Base-by-base conservation (phyloP, 2,797 vertebrate genomes). In the Botia kubotai region DNA sequence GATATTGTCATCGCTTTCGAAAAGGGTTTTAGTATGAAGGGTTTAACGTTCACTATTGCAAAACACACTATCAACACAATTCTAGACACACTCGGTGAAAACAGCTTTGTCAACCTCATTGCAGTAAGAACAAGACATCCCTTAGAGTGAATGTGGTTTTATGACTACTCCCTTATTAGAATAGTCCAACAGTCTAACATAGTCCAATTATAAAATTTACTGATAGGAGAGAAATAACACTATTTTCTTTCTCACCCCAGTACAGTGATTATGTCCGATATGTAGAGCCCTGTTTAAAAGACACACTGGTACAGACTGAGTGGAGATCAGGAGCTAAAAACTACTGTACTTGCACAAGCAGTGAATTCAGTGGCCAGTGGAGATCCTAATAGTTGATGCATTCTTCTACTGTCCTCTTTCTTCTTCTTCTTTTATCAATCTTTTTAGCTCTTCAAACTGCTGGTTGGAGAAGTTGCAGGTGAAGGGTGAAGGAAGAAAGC, bases 191-290 rank as follows among this genome's bases (percentile, higher is more conserved):
- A n/a, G n/a, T n/a, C n/a, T 36, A 36, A 36, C 5, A 36, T 36
- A 65, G 60, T 57, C 19, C 10, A 62, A 52, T 16, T 3, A 17
- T 53, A 53, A 39, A 39, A 1, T 39, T 39, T 8, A 39, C 6
- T 39, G 7, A 39, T 6, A 39, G 36, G 36, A 39, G 36, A 39
- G 36, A 39, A 39, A 39, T 8, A 79, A n/a, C 4, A 19, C 12
- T 52, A 11, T 19, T 63, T 26, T 52, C 23, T 50, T 46, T 70
- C 36, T 52, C 33, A 72, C n/a, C 72, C 21, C 71, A 99, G 97
- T 98, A 98, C 91, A 99, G 95, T 79, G 97, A 98, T 89, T 97
- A 98, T 2, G 94, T 98, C 55, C 95, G 96, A 60, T 99, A 98
- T 39, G 87, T 99, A 2, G 97, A 99, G 72, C 97, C 97, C 65